Percentiles rank a stretch among this genome's conserved stretches.
phyloP scores from a whole-genome alignment of 2,797 vertebrate species.

The Lepidocolaptes lacrymiger region DNA sequence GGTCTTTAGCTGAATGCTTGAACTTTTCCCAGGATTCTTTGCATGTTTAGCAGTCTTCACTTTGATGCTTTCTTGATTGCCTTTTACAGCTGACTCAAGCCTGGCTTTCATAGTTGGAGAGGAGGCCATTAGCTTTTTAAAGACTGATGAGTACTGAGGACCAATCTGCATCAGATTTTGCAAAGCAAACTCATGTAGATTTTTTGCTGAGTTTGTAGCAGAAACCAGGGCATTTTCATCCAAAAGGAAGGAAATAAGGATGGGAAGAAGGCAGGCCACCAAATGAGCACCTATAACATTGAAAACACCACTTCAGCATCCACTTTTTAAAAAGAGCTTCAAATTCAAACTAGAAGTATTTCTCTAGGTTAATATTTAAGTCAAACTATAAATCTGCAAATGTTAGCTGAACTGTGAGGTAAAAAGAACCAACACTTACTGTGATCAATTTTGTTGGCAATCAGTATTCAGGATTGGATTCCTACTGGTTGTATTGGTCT shows the following conservation, averaged over 20 bases:
- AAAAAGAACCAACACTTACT: background rate
- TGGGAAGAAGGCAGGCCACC: conserved; percentile 83
- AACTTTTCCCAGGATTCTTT: conserved; percentile 77
- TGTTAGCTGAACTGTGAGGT: background rate
- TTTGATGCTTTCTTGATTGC: conserved; percentile 86
- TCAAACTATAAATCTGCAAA: background rate
- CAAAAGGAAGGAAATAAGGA: conserved; percentile 92
- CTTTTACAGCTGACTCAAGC: conserved; percentile 88
- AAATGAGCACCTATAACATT: conserved; percentile 82
- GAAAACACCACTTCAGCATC: conserved; percentile 2
- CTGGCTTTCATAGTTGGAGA: conserved; percentile 88
- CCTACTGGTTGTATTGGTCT: background rate
- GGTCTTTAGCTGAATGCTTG: conserved; percentile 92
- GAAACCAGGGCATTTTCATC: conserved; percentile 89
- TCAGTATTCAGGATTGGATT: background rate
- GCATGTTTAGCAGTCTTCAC: conserved; percentile 75
- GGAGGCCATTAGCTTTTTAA: conserved; percentile 86
- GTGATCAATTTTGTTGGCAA: background rate
- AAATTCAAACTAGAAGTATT: background rate
- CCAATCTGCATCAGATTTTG: conserved; percentile 90
- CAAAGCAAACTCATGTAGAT: conserved; percentile 88
- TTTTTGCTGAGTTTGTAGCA: conserved; percentile 77
- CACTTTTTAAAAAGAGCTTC: background rate
- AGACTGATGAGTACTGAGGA: conserved; percentile 84
- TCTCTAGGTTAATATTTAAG: background rate